Evolutionary conservation across 2,797 vertebrate genomes (phyloP), one percentile per base, ranked within the genome.

Genomic region (Alauda arvensis): DNA sequence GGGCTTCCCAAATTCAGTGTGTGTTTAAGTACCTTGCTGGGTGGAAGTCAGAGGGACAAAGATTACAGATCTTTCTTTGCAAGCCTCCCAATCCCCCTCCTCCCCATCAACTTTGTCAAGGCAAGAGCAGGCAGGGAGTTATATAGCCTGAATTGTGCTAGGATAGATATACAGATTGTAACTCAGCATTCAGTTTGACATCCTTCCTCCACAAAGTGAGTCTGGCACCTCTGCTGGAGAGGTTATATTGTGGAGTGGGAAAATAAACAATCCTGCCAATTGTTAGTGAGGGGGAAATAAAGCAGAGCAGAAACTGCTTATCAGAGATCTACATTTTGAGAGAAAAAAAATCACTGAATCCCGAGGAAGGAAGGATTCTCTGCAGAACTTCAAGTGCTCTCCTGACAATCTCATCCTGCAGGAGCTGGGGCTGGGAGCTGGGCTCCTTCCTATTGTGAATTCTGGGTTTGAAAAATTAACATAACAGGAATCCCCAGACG

Each of bases 311-410:
- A 60, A 89, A 21, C 74, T 87, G 37, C 66, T 91, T 93, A 87
- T 93, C 89, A 78, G 74, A 72, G 8, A 66, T 42, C 31, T 52
- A 34, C 26, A 60, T 74, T 94, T 77, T 87, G 49, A 78, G 45
- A 80, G 34, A 71, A 83, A 88, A 39, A 40, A 87, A 77, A 12
- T 57, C 57, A 59, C 37, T 37, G 63, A 69, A 85, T 87, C 80
- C 70, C 42, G 80, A 85, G 77, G 56, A 93, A 89, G 88, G 75
- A 94, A 94, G 49, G 67, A 83, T 87, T 80, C 63, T 91, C 63
- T 90, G 74, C 67, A 74, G 60, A 78, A 31, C 12, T 67, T 87
- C 53, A 83, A 77, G 28, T 19, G 37, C 20, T 34, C 18, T 48
- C 48, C 40, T 92, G 89, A 92, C 70, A 93, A 60, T 4, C 18